Evolutionary conservation across 1,140 invertebrate species (phyloP).

Genomic region (Drosophila repleta): DNA sequence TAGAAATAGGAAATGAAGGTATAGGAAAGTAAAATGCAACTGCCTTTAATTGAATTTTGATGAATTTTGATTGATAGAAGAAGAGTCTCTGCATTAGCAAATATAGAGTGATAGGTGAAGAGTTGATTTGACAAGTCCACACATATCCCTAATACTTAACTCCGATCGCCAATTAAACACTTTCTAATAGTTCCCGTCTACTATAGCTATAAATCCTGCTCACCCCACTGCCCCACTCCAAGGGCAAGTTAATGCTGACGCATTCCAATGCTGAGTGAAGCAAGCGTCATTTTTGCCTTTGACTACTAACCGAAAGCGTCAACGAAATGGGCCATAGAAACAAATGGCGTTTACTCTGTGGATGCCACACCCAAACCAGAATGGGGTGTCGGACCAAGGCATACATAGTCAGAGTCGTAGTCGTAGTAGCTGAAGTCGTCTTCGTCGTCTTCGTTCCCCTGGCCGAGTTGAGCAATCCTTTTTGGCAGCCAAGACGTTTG

Average conservation of each 20-base stretch:
- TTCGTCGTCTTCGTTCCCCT: neutral
- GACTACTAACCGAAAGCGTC: constrained; percentile 58
- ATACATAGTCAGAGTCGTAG: neutral
- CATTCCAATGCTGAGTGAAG: constrained; percentile 24
- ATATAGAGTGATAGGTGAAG: no score
- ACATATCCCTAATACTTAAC: neutral
- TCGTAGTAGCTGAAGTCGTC: neutral
- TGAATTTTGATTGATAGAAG: no score
- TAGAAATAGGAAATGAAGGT: no score
- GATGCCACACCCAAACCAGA: constrained; percentile 40
- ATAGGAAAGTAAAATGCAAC: no score
- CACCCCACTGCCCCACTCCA: neutral
- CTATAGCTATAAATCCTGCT: neutral
- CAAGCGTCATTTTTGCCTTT: constrained; percentile 56
- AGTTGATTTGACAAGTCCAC: no score
- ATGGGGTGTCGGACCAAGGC: neutral
- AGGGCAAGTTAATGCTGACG: constrained; percentile 33
- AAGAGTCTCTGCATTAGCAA: no score
- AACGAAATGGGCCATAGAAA: constrained; percentile 71
- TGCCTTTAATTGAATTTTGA: no score
- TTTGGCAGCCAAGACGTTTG: constrained; percentile 69
- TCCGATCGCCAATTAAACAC: neutral
- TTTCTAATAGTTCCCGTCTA: no score
- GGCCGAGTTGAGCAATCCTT: constrained; percentile 58
- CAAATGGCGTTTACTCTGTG: constrained; percentile 60